Base-by-base conservation (phyloP, 1,140 invertebrate species). In the Apis cerana region DNA sequence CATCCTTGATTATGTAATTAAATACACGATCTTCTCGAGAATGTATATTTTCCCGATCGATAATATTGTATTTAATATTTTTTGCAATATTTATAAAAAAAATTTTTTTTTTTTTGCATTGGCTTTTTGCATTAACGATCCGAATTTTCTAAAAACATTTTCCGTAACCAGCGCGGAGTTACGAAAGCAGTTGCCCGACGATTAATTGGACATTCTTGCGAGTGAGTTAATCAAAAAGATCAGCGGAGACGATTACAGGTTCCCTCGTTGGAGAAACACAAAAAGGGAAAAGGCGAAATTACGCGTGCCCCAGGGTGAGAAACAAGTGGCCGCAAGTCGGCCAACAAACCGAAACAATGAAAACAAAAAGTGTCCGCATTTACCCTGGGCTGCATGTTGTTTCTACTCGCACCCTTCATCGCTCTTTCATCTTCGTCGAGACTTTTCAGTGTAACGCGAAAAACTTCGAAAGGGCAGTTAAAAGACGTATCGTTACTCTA, bases 381-480 rank as follows among this genome's bases (percentile, higher is more conserved):
- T 82, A 70, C 58, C n/a, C 27, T 43, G 19, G 54, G n/a, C 10
- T 43, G 72, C 50, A 23, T 33, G 61, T 75, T 61, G 52, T 61
- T 74, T 79, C 65, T 75, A 17, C 17, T 13, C 21, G 23, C 56
- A 33, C 69, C 69, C 52, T 59, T 19, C 13, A 75, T 52, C 43
- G 65, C 81, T 64, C 61, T 87, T 86, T 86, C 72, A 87, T 76
- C 76, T 15, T 17, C 59, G 27, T 56, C 33, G 50, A 67, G 62
- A 71, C 86, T 84, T 87, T 87, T 87, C 64, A 87, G 50, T 15
- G 52, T 54, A 23, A 23, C 48, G 68, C 21, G 74, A 84, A 84
- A 82, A 83, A 59, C 77, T 67, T 69, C 17, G 72, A 76, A 76
- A 75, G 27, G 61, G 67, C 72, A 62, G 68, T 65, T 56, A 87